Evolutionary conservation across 2,888 invertebrate species (phyloP).

Genomic region (Sarcophaga subvicina): DNA sequence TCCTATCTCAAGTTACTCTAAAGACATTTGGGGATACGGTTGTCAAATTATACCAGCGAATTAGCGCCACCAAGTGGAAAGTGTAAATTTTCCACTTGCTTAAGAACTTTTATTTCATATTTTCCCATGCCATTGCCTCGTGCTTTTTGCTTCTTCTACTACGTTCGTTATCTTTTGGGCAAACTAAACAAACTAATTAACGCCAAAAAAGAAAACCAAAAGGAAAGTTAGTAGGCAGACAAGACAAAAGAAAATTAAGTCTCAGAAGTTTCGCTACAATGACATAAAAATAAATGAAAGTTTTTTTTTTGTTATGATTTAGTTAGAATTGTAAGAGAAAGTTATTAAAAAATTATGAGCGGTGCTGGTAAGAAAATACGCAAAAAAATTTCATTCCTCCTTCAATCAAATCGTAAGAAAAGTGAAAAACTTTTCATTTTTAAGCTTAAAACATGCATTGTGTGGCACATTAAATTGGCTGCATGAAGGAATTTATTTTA

Average conservation of each 20-base stretch:
- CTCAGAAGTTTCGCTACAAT: background rate
- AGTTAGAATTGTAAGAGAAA: background rate
- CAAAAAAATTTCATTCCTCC: background rate
- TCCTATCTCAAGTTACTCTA: background rate
- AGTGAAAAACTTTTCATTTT: background rate
- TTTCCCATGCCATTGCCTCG: background rate
- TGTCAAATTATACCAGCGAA: conserved; percentile 18
- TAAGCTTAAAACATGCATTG: background rate
- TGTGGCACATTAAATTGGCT: background rate
- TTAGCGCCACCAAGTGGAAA: conserved; percentile 48
- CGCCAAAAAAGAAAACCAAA: background rate
- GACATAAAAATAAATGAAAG: background rate
- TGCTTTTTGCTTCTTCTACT: background rate
- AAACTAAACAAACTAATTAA: conserved; percentile 34
- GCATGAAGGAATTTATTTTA: background rate
- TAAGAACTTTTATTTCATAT: conserved; percentile 1
- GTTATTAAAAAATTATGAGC: background rate
- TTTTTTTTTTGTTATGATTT: too few species aligned
- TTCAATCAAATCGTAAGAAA: background rate
- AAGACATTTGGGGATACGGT: conserved; percentile 11
- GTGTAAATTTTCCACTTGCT: conserved; percentile 40
- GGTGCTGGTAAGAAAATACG: background rate
- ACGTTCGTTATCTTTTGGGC: background rate
- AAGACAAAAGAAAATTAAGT: background rate
- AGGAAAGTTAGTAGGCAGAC: background rate